Conservation (phyloP, 2,113 vertebrate species). For the Nanorana parkeri region DNA sequence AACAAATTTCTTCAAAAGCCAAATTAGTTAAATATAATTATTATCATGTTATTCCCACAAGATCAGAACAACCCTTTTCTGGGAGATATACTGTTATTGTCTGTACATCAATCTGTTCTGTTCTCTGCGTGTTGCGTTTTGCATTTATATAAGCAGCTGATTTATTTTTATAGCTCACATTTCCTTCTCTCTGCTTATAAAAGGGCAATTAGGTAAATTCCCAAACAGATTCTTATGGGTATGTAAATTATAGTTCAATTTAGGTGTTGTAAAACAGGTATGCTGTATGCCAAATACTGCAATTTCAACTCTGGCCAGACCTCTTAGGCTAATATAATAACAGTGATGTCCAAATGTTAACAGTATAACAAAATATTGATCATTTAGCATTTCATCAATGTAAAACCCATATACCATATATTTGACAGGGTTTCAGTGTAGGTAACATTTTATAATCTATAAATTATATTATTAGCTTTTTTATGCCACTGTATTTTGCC, state of each 20-base stretch:
- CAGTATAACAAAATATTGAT: too few relatives aligned
- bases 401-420: too few relatives aligned
- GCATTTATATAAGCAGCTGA: not conserved
- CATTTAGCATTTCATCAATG: too few relatives aligned
- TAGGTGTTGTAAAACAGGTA: not conserved
- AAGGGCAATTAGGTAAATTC: not conserved
- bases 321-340: not conserved
- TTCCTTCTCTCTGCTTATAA: constrained; percentile 11
- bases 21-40: not conserved
- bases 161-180: constrained; percentile 8
- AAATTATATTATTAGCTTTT: too few relatives aligned
- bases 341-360: too few relatives aligned
- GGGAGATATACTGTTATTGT: not conserved
- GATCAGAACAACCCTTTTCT: not conserved
- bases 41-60: constrained; percentile 1
- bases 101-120: constrained; percentile 8
- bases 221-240: not conserved
- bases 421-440: too few relatives aligned
- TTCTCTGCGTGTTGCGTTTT: not conserved
- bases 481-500: too few relatives aligned
- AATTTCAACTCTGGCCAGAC: not conserved
- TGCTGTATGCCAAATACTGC: not conserved
- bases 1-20: too few relatives aligned
- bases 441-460: too few relatives aligned
- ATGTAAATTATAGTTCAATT: not conserved